Base-by-base conservation (phyloP, 2,797 vertebrate species). In the Toxotes lorentzi region DNA sequence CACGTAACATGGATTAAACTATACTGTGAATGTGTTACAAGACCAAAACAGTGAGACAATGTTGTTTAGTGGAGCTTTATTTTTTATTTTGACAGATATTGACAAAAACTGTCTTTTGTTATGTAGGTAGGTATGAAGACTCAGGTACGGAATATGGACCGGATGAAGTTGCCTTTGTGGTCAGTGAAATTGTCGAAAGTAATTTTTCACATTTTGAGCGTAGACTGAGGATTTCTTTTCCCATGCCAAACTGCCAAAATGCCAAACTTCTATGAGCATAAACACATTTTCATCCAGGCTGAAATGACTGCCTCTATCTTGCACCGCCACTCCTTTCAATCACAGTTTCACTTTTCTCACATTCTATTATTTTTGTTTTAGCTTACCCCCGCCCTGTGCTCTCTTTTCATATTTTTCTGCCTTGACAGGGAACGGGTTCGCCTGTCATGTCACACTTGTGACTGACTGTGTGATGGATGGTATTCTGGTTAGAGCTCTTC, bases 361-460 rank as follows among this genome's bases (percentile, higher is more conserved):
- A 73, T 84, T 66, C 32, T 47, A 56, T 82, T 84, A 65, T 79
- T 60, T 74, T 56, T 75, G 40, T 66, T 65, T 84, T 56, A 76
- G 59, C 47, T 65, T 66, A 23, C 69, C 68, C 51, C 58, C 1
- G 1, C 53, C 58, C 65, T 7, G 1, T 77, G 38, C 68, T 78
- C 78, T 76, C 70, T 70, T 70, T 76, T 76, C 64, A 69, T 70
- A 75, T 86, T 90, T 83, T 84, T 67, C 83, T 89, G 82, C 68
- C 78, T 80, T 80, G 89, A 89, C 90, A 89, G 81, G 71, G 77
- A 90, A 79, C 71, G 64, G 78, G 91, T 91, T 91, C 32, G 71
- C 82, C 71, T 93, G 91, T 91, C 91, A 86, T 88, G 89, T 92
- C 91, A 80, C 81, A 87, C 83, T 90, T 85, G 92, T 89, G 92